phyloP scores from a whole-genome alignment of 2,113 vertebrate genomes.

The Prinia subflava region DNA sequence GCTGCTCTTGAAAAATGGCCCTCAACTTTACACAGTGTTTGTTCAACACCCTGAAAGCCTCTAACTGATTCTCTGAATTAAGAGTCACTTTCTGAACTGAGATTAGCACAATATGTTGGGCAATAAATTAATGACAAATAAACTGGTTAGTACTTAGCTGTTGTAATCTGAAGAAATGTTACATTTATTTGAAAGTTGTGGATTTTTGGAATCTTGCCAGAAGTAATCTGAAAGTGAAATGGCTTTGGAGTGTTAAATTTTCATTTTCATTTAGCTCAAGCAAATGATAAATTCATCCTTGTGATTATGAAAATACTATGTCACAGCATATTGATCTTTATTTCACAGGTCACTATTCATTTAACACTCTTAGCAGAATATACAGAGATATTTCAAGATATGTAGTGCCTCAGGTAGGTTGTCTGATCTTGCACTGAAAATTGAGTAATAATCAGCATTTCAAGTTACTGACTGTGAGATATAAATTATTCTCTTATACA shows the following conservation, averaged over 20 bases:
- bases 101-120: neutral
- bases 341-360: constrained; percentile 42
- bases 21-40: neutral
- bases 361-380: constrained; percentile 53
- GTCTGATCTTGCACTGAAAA: constrained; percentile 60
- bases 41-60: neutral
- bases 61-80: neutral
- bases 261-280: constrained; percentile 63
- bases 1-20: neutral
- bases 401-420: neutral
- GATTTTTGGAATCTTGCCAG: constrained; percentile 48
- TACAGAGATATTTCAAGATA: constrained; percentile 54
- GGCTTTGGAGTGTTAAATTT: constrained; percentile 38
- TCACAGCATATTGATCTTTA: constrained; percentile 47
- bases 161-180: neutral
- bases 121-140: neutral
- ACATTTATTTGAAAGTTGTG: neutral
- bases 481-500: constrained; percentile 69
- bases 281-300: constrained; percentile 42
- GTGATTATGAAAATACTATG: constrained; percentile 52
- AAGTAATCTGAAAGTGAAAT: constrained; percentile 39
- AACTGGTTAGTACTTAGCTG: neutral
- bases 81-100: neutral
- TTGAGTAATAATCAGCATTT: constrained; percentile 64
- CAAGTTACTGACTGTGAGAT: constrained; percentile 52